Conservation (phyloP, 2,888 invertebrate genomes). For the Synergus gifuensis region DNA sequence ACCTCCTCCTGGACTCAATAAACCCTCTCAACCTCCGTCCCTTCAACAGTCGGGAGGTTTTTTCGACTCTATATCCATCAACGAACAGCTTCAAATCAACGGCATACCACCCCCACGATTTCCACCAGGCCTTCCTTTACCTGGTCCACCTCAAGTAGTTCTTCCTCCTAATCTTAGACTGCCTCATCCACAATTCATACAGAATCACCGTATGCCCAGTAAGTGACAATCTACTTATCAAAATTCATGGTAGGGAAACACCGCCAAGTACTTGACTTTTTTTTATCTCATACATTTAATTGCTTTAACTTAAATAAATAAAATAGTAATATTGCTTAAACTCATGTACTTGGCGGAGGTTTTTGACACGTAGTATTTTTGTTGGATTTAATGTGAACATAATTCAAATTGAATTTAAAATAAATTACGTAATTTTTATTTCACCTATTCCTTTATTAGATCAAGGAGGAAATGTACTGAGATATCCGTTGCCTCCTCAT, state of each 20-base stretch:
- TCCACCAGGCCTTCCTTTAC: constrained; percentile 74
- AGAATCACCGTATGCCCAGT: constrained; percentile 70
- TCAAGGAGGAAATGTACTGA: constrained; percentile 66
- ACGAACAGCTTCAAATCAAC: constrained; percentile 65
- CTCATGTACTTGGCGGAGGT: too few species aligned
- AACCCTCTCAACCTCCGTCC: constrained; percentile 58
- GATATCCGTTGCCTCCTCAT: constrained; percentile 72
- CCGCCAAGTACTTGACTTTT: too few species aligned
- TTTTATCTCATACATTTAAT: too few species aligned
- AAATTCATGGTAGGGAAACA: neutral
- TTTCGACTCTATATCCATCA: constrained; percentile 65
- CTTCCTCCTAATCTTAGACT: constrained; percentile 77
- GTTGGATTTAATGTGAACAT: neutral
- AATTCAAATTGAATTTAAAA: too few species aligned
- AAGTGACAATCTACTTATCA: constrained; percentile 44
- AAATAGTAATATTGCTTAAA: too few species aligned
- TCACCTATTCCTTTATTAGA: constrained; percentile 52
- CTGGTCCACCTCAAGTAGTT: constrained; percentile 73
- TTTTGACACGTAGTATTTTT: constrained; percentile 9
- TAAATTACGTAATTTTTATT: neutral
- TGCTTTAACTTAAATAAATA: too few species aligned
- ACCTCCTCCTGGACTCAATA: constrained; percentile 68
- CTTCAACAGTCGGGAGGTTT: constrained; percentile 67
- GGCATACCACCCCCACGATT: constrained; percentile 71
- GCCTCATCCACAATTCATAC: constrained; percentile 75